Evolutionary conservation across 2,888 invertebrate species (phyloP).

Genomic region (Amiota communis): DNA sequence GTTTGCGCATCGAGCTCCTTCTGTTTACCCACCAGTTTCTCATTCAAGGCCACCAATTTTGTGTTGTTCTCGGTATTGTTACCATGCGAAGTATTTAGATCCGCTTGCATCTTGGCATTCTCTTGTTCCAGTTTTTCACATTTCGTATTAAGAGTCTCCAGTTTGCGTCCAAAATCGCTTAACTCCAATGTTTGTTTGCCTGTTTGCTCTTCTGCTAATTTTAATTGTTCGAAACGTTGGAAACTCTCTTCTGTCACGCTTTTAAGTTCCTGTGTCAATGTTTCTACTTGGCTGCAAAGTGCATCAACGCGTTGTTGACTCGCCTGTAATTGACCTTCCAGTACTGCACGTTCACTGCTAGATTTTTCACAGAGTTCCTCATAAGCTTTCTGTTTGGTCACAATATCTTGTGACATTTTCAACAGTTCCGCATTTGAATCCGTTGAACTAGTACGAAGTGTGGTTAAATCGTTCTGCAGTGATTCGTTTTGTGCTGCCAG

Average conservation of each 20-base stretch:
- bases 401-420: slow-evolving; percentile 76
- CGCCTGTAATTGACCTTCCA: slow-evolving; percentile 59
- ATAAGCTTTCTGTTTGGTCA: slow-evolving; percentile 76
- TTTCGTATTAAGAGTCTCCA: slow-evolving; percentile 51
- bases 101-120: slow-evolving; percentile 55
- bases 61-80: slow-evolving; percentile 49
- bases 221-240: slow-evolving; percentile 52
- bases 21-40: slow-evolving; percentile 53
- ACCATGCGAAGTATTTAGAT: slow-evolving; percentile 45
- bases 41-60: slow-evolving; percentile 53
- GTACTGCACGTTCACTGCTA: slow-evolving; percentile 57
- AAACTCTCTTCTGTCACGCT: slow-evolving; percentile 52
- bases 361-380: slow-evolving; percentile 75
- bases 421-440: slow-evolving; percentile 78
- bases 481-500: slow-evolving; percentile 76
- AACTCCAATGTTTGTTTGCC: slow-evolving; percentile 57
- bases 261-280: slow-evolving; percentile 59
- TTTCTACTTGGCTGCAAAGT: slow-evolving; percentile 58
- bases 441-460: slow-evolving; percentile 76
- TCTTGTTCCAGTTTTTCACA: slow-evolving; percentile 50
- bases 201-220: slow-evolving; percentile 52
- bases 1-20: slow-evolving; percentile 51
- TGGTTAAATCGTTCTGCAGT: slow-evolving; percentile 77
- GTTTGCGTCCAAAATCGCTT: slow-evolving; percentile 54
- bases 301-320: slow-evolving; percentile 57